Base-by-base conservation (phyloP, 2,113 vertebrate species). In the Chinchilla lanigera region DNA sequence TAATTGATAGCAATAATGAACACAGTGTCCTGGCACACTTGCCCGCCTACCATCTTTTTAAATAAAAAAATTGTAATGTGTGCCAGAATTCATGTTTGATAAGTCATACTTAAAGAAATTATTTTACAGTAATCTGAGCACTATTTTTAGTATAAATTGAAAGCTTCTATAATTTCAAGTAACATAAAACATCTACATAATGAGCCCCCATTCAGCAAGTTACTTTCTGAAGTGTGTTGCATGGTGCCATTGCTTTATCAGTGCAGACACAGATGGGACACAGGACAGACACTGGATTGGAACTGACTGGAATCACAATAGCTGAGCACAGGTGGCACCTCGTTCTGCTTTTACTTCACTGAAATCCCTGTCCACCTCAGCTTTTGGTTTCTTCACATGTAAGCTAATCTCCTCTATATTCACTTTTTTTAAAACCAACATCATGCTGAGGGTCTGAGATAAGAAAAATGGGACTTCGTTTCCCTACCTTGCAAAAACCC, bases 371-470 rank as follows among this genome's bases (percentile, higher is more conserved):
- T 60, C 47, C 82, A 47, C 65, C 30, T 80, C 24, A 16, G 50
- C 35, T n/a, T 81, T 54, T 26, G 28, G 17, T 87, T 85, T 94
- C 22, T 28, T 56, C n/a, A 47, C 4, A 24, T 91, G 2, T 91
- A 95, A 95, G 82, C 41, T 50, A 44, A 7, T 10, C 0, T 16
- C 71, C 4, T 84, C 60, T 87, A 19, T 9, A 33, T 26, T 9
- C 44, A 7, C 81, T 61, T 58, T 60, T 14, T n/a, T 6, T 10
- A 73, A 73, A 83, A 61, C 30, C 56, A 50, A 92, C 26, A 17
- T 89, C n/a, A 90, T 87, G 69, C 61, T 54, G 67, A 75, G n/a
- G 3, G 3, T 75, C 47, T 95, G 61, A 96, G 61, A 67, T 81
- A 22, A 90, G 56, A 47, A 95, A 86, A 78, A 33, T 85, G 71